Conservation (phyloP, 2,113 vertebrate genomes). For the Cephalopterus ornatus region DNA sequence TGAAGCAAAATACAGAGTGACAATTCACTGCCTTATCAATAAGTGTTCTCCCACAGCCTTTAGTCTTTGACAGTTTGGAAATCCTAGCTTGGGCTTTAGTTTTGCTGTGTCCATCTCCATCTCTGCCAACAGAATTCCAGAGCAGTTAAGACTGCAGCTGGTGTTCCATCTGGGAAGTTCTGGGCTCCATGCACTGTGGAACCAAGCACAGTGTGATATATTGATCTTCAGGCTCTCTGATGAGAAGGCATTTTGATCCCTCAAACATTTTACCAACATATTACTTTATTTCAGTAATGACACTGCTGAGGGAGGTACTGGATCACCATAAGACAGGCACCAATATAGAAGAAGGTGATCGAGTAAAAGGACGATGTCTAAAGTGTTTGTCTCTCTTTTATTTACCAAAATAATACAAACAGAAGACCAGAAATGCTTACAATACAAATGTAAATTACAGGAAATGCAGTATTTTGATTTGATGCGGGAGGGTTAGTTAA, state of each 20-base stretch:
- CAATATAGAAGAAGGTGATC: neutral
- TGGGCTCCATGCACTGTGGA: too few species aligned
- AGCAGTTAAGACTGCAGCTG: too few species aligned
- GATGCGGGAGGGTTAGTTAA: neutral
- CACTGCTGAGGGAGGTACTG: neutral
- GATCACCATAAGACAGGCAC: neutral
- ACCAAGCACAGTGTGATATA: neutral
- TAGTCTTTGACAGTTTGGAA: too few species aligned
- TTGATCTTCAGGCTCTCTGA: neutral
- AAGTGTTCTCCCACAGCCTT: neutral
- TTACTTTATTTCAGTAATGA: neutral
- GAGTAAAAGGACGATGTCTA: neutral
- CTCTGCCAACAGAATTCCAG: too few species aligned
- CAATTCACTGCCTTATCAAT: neutral
- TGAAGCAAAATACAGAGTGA: neutral
- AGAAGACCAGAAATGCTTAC: neutral
- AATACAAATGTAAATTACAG: neutral
- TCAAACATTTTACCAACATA: neutral
- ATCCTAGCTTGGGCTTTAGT: too few species aligned
- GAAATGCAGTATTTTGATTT: neutral
- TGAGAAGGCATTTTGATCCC: neutral
- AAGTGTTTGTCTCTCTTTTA: neutral
- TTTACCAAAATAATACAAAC: neutral
- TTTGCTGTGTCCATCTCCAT: too few species aligned
- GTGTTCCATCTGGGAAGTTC: too few species aligned